Conservation (phyloP, 1,140 invertebrate genomes). For the Cyclargus thomasi region DNA sequence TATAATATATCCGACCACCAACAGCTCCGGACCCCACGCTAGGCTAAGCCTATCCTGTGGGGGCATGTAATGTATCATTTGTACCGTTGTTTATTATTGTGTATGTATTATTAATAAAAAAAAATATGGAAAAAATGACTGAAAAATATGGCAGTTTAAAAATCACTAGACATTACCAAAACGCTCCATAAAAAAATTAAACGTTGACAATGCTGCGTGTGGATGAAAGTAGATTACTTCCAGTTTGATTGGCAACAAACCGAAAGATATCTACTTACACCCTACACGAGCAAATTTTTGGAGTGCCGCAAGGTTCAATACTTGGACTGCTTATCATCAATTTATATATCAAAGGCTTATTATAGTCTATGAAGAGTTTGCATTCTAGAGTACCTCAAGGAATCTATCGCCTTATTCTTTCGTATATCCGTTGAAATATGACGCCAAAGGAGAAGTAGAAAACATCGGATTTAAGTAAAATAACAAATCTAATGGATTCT, state of each 20-base stretch:
- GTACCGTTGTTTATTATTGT: no score
- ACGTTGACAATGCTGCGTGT: slow-evolving; percentile 1
- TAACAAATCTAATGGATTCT: slow-evolving; percentile 11
- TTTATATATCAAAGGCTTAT: not conserved
- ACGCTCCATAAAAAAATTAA: no score
- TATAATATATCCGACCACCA: no score
- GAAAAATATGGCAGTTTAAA: no score
- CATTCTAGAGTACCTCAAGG: not conserved
- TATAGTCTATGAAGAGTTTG: not conserved
- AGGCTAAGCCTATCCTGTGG: no score
- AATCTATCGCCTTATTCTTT: not conserved
- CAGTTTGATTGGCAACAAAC: slow-evolving; percentile 20
- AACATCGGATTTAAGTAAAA: slow-evolving; percentile 18
- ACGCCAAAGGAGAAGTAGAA: slow-evolving; percentile 16
- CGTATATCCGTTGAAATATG: not conserved
- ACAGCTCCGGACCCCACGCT: no score
- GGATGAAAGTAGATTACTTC: slow-evolving; percentile 5
- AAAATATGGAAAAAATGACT: no score
- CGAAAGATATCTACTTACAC: slow-evolving; percentile 26
- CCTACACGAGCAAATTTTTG: not conserved
- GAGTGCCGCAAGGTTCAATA: not conserved
- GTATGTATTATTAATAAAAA: no score
- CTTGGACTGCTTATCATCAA: not conserved
- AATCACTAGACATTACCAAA: no score
- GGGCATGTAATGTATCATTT: no score